Percentiles rank a stretch among this genome's conserved stretches.
These are phyloP conservation scores for Porites australiensis DNA, from an alignment of 64 coral and sea anemone genomes.

Conservation along the genomic window DNA sequence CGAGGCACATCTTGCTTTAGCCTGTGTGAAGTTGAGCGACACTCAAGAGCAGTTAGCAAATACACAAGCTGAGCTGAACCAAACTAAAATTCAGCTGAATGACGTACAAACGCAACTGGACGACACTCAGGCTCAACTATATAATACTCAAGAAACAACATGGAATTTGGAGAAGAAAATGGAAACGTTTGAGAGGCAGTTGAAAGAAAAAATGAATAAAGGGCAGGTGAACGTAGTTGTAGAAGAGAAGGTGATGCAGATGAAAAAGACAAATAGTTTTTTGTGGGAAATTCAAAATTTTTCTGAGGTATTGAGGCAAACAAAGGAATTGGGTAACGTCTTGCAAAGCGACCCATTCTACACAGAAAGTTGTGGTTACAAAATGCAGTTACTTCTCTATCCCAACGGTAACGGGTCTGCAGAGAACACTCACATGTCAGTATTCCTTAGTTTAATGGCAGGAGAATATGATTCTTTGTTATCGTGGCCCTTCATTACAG, in stretches of 20 bases:
- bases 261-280: not conserved
- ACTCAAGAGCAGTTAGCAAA: not conserved
- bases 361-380: not conserved
- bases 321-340: not conserved
- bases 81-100: not conserved
- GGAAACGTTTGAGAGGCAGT: not conserved
- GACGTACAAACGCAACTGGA: too few relatives aligned
- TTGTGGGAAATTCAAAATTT: not conserved
- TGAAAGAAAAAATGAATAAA: not conserved
- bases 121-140: too few relatives aligned
- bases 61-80: not conserved
- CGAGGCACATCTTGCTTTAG: not conserved
- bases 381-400: not conserved
- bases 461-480: conserved; percentile 21
- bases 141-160: not conserved
- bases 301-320: not conserved
- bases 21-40: not conserved
- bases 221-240: too few relatives aligned
- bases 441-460: conserved; percentile 5
- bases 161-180: not conserved
- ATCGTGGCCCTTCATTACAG: conserved; percentile 19
- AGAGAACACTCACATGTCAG: not conserved
- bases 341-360: not conserved
- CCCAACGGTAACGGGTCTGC: not conserved
- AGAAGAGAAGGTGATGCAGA: not conserved